Evolutionary conservation across 2,797 vertebrate genomes (phyloP).

Genomic region (Prunella strophiata): DNA sequence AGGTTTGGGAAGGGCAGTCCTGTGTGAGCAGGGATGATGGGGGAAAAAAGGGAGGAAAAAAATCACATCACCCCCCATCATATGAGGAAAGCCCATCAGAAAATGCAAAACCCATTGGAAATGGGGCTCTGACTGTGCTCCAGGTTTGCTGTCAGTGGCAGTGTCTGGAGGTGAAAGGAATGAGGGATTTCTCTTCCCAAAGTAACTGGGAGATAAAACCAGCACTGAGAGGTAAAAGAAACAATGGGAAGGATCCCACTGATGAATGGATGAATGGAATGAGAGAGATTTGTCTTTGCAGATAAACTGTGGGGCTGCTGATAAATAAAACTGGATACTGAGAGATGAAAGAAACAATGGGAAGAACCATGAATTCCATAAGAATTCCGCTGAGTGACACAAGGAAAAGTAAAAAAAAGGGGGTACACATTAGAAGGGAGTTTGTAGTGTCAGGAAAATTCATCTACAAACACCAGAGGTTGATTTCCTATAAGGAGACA

Average conservation of each 20-base stretch:
- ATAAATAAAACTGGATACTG: neutral
- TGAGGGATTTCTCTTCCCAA: neutral
- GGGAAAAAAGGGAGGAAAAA: neutral
- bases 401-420: neutral
- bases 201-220: neutral
- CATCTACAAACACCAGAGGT: too few relatives aligned
- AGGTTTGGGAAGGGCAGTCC: neutral
- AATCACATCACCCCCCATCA: neutral
- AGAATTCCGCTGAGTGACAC: neutral
- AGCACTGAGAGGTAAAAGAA: neutral
- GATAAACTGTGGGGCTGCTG: neutral
- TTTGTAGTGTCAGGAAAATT: neutral
- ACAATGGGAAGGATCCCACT: neutral
- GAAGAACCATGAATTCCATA: neutral
- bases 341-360: too few relatives aligned
- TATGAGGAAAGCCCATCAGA: neutral
- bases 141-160: neutral
- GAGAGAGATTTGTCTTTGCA: neutral
- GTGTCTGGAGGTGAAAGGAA: neutral
- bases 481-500: too few relatives aligned
- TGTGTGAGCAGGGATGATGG: neutral
- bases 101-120: neutral
- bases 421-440: too few relatives aligned
- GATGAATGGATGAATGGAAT: neutral
- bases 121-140: neutral